Base-by-base conservation (phyloP, 2,113 vertebrate species). In the Macheiramphus alcinus region DNA sequence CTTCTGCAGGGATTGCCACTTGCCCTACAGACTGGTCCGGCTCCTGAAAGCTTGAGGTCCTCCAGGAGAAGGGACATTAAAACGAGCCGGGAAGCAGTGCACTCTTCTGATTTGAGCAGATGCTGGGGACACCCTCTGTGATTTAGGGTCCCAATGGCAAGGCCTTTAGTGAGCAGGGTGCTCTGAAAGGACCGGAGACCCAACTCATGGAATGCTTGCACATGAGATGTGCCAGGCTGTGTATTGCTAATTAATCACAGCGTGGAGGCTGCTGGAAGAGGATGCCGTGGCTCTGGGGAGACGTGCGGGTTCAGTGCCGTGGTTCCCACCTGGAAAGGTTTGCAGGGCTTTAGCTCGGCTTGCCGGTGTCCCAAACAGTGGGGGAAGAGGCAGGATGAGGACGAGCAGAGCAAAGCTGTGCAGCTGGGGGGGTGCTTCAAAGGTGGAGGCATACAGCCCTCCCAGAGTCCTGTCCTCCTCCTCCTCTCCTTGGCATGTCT, bases 31-130 rank as follows among this genome's bases (percentile, higher is more conserved):
- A 74, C 53, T 7, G 15, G 62, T 81, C 79, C 29, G 50, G 65
- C 74, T 84, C 93, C 90, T 97, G 91, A 94, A 82, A 84, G 43
- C 86, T 73, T 96, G 65, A 90, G 23, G 9, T 93, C 55, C 89
- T 96, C 63, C 66, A 56, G 66, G 50, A 40, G 48, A 97, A 97
- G 68, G 91, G 93, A 45, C 66, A 40, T 95, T 91, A 93, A 71
- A 96, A 86, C 11, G 58, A 97, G 73, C 82, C 18, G 52, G 86
- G 90, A 94, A 94, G 86, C 31, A 53, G 79, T 65, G 68, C 74
- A 59, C 78, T 91, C 70, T 90, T 88, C 70, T 86, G 90, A 79
- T 96, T 73, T 84, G 25, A 89, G 56, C 47, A 80, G 85, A n/a
- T 87, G 78, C 75, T 96, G 72, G 58, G 93, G 75, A 90, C 47